These are phyloP conservation scores for Mythimna ferrago DNA, from an alignment of 2,888 invertebrate species.

Conservation along the genomic window DNA sequence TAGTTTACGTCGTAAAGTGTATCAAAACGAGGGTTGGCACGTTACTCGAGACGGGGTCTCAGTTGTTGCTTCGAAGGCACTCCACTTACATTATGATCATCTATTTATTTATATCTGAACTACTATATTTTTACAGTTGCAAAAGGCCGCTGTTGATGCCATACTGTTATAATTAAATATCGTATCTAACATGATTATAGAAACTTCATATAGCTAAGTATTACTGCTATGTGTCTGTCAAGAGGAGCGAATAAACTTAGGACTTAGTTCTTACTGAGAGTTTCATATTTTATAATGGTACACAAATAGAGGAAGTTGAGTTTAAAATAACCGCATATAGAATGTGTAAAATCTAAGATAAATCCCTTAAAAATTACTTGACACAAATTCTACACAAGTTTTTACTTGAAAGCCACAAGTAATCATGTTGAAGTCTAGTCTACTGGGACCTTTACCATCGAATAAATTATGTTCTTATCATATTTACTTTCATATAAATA, in stretches of 20 bases:
- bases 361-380: conserved; percentile 29
- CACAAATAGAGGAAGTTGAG: background rate
- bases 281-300: conserved; percentile 11
- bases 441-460: conserved; percentile 37
- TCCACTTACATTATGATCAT: conserved; percentile 40
- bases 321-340: conserved; percentile 8
- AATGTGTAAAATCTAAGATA: conserved; percentile 23
- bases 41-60: conserved; percentile 31
- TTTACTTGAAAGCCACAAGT: conserved; percentile 24
- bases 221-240: conserved; percentile 17
- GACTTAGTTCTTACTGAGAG: conserved; percentile 2
- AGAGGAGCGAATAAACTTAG: conserved; percentile 6
- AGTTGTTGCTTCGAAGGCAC: conserved; percentile 60
- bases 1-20: conserved; percentile 36
- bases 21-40: conserved; percentile 57
- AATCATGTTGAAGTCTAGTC: conserved; percentile 24
- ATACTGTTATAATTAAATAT: conserved; percentile 37
- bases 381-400: conserved; percentile 45
- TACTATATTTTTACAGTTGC: conserved; percentile 48
- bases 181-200: conserved; percentile 30
- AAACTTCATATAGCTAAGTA: conserved; percentile 28
- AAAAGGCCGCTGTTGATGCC: conserved; percentile 61
- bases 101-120: conserved; percentile 49
- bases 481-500: conserved; percentile 34
- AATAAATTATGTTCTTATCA: conserved; percentile 48